phyloP scores from a whole-genome alignment of 1,140 invertebrate genomes.

The Drosophila lacteicornis region DNA sequence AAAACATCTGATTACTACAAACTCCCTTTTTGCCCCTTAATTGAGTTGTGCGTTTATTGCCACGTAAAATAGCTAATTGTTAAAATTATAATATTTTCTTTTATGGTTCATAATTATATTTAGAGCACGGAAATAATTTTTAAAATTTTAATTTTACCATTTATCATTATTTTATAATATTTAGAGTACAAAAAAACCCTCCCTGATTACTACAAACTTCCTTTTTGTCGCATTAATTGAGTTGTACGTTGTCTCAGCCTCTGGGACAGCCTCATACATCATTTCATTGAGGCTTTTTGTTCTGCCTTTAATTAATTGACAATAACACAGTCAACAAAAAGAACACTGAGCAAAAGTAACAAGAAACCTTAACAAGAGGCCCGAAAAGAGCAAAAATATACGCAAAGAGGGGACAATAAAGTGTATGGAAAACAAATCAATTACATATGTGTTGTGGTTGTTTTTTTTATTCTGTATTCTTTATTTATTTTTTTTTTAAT shows the following conservation, averaged over 20 bases:
- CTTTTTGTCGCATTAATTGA: slow-evolving; percentile 3
- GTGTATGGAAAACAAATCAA: slow-evolving; percentile 81
- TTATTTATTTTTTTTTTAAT: slow-evolving; percentile 4
- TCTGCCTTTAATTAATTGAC: slow-evolving; percentile 61
- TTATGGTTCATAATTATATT: no score
- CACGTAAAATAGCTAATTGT: no score
- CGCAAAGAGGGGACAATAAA: slow-evolving; percentile 49
- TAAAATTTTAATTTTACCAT: not conserved
- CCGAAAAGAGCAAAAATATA: slow-evolving; percentile 28
- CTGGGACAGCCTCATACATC: slow-evolving; percentile 34
- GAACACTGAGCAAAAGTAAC: slow-evolving; percentile 23
- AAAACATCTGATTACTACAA: not conserved
- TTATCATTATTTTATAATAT: not conserved
- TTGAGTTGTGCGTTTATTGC: slow-evolving; percentile 4
- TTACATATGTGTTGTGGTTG: slow-evolving; percentile 55
- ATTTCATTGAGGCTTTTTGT: slow-evolving; percentile 49
- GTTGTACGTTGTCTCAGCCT: slow-evolving; percentile 1
- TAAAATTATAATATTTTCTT: no score
- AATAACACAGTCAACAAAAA: slow-evolving; percentile 36
- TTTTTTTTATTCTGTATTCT: slow-evolving; percentile 4
- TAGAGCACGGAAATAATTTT: not conserved
- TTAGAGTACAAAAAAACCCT: not conserved
- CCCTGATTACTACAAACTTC: slow-evolving; percentile 1
- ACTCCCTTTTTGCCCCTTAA: not conserved
- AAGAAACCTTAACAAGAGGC: slow-evolving; percentile 31